These are phyloP conservation scores for Eremophila alpestris DNA, from an alignment of 2,797 vertebrate species.

Conservation along the genomic window DNA sequence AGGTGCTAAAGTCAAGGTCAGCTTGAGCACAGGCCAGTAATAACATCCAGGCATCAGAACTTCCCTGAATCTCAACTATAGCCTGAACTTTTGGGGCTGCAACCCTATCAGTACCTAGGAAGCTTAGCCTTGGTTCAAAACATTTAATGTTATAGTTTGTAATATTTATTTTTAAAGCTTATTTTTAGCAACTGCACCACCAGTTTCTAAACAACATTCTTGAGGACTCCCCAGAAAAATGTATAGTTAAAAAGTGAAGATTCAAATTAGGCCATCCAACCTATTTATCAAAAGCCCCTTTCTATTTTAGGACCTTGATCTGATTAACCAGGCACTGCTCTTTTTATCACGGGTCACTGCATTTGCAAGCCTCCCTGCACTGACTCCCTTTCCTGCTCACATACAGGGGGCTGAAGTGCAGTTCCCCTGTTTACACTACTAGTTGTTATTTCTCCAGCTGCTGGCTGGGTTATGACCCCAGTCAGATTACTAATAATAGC, in stretches of 20 bases:
- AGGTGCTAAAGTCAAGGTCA: constrained; percentile 26
- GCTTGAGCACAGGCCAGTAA: background rate
- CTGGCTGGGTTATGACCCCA: constrained; percentile 43
- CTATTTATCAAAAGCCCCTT: constrained; percentile 1
- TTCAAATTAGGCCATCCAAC: background rate
- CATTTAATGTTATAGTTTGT: background rate
- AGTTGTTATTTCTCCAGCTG: constrained; percentile 62
- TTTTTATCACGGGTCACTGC: constrained; percentile 43
- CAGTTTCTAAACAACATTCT: background rate
- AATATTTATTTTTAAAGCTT: background rate
- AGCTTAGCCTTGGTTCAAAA: background rate
- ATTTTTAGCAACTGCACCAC: background rate
- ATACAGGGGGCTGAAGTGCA: background rate
- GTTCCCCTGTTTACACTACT: constrained; percentile 16
- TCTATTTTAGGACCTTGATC: constrained; percentile 27
- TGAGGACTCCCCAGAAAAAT: background rate
- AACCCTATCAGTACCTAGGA: background rate
- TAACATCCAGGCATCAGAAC: background rate
- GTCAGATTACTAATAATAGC: constrained; percentile 35
- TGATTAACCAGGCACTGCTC: constrained; percentile 20
- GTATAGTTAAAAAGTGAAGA: background rate
- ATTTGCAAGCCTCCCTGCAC: constrained; percentile 29
- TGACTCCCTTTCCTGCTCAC: constrained; percentile 25
- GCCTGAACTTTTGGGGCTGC: background rate
- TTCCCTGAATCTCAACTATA: background rate